These are phyloP conservation scores for Brachymystax lenok DNA, from an alignment of 2,797 vertebrate species.

Conservation along the genomic window DNA sequence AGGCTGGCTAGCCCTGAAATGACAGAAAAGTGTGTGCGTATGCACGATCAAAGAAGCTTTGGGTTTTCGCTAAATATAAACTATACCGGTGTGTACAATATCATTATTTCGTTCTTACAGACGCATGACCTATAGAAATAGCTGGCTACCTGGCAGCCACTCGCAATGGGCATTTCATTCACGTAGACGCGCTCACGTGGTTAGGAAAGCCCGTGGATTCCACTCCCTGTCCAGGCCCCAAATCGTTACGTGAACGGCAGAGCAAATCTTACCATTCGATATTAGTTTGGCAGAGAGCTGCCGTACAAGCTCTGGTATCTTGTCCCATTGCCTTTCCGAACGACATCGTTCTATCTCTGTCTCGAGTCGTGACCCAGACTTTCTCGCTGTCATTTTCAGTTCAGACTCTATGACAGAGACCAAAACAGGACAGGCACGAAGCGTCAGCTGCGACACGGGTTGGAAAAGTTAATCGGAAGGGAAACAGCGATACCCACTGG, in stretches of 20 bases:
- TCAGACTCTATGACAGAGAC: constrained; percentile 23
- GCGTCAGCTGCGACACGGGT: not conserved
- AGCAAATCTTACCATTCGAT: constrained; percentile 82
- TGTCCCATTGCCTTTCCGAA: constrained; percentile 91
- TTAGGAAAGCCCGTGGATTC: constrained; percentile 66
- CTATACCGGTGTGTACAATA: not conserved
- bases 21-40: constrained; percentile 12
- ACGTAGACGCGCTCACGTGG: constrained; percentile 5
- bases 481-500: not conserved
- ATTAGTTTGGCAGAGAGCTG: constrained; percentile 93
- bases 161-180: not conserved
- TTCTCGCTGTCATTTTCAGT: constrained; percentile 87
- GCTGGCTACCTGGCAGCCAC: not conserved
- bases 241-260: constrained; percentile 32
- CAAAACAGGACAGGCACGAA: constrained; percentile 44
- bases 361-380: constrained; percentile 92
- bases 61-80: not conserved
- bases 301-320: constrained; percentile 89
- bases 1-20: not conserved
- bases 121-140: not conserved
- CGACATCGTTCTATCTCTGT: constrained; percentile 93
- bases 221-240: constrained; percentile 44
- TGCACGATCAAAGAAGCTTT: not conserved
- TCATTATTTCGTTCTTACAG: not conserved
- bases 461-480: too few relatives aligned